Base-by-base conservation (phyloP, 2,888 invertebrate species). In the Spodoptera littoralis region DNA sequence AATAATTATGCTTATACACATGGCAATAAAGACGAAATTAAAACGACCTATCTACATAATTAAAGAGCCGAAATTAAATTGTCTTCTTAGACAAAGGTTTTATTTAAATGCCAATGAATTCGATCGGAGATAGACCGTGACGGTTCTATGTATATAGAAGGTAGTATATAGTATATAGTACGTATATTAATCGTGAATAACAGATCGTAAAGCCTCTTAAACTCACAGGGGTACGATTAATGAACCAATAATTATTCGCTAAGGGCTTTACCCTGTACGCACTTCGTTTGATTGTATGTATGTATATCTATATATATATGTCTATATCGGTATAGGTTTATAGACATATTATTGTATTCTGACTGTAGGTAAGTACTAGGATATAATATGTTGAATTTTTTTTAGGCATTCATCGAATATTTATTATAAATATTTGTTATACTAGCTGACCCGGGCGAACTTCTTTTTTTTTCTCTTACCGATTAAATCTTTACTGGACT, bases 241-340 rank as follows among this genome's bases (percentile, higher is more conserved):
- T 79, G 77, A 83, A 73, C 70, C 79, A 74, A 82, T 82, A 79
- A 82, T 79, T 79, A 79, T 79, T 74, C 82, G 70, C 77, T 74
- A 73, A 82, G 73, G 79, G 84, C 69, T 70, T 73, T 70, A 62
- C 70, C 60, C 63, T 73, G 74, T 74, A 73, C 56, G 65, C 73
- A 71, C 70, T 76, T 69, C 61, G 60, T 75, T 69, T 73, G 48
- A 54, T 49, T 61, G 41, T 42, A 41, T 22, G 41, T 42, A 41
- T 22, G 13, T 18, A 18, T 18, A 18, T 18, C 18, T 18, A 18
- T 2, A 18, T 18, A 18, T 49, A 41, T 43, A 30, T 43, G 6
- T 48, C 12, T 42, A 41, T 56, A 36, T 36, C 8, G 8, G 41
- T 57, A 45, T 9, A 53, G 24, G 18, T 13, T 36, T 6, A 45